Base-by-base conservation (phyloP, 2,888 invertebrate genomes). In the Patella pellucida region DNA sequence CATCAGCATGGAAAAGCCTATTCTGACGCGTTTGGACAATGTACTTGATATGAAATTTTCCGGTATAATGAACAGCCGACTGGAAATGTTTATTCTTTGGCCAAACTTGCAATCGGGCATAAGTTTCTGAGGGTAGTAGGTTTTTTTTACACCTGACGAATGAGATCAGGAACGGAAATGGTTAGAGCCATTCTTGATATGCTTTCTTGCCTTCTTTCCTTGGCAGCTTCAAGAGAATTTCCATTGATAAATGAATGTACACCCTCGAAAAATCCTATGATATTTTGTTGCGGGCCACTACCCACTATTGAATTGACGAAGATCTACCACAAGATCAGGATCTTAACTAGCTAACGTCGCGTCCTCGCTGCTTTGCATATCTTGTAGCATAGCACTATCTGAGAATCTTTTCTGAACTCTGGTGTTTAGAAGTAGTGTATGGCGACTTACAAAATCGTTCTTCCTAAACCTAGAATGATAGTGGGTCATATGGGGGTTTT, bases 91-190 rank as follows among this genome's bases (percentile, higher is more conserved):
- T 27, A 41, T 69, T 51, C 0, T 41, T 50, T 31, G 69, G 69
- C 69, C 7, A 15, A n/a, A 69, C 27, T 16, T 69, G 41, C 11
- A 69, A n/a, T 50, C 69, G 5, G 7, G 77, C 23, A 68, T 74
- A 79, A 27, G 73, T 50, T 41, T 69, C 72, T 69, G 41, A 68
- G 15, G 79, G 79, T 41, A 76, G 52, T 23, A 23, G 68, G 70
- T 19, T 62, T 67, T 69, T 72, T 56, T 2, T 51, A 54, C 9
- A 76, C 72, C 16, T 76, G 69, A 51, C 72, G 23, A 12, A 51
- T 41, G 15, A 78, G 50, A 56, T 78, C 78, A 31, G 51, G n/a
- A 11, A 70, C 69, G 27, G 76, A 76, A 52, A 76, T 76, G 15
- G 75, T 68, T n/a, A 72, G 9, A 7, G 73, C 69, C 73, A 78